Evolutionary conservation across 1,140 invertebrate genomes (phyloP), one percentile per base, ranked within the genome.

Genomic region (honey bee (Apis mellifera)): DNA sequence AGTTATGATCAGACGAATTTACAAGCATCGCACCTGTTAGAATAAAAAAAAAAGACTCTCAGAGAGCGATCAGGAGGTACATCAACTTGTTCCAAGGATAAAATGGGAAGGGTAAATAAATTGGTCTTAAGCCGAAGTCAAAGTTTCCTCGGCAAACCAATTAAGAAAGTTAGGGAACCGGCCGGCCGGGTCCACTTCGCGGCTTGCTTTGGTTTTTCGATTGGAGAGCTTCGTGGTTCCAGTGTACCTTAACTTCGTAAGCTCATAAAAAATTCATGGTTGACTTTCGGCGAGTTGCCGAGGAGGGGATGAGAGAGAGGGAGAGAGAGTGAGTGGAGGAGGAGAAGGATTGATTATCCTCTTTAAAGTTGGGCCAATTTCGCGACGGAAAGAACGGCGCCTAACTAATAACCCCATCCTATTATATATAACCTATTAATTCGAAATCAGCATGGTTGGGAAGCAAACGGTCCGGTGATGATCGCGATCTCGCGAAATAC

Each of bases 221-320:
- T 60, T 12, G 71, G 59, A 13, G 32, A 42, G 32, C 32, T 42
- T 42, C 71, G 55, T 59, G 26, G 32, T 12, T 19, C 12, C 21
- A 19, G 55, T 73, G 26, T 48, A 55, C 19, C 55, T 73, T 60
- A 73, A 60, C 71, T 73, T 73, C 2, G 32, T 2, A 21, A n/a
- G 57, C 13, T 73, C 57, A 60, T 73, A 73, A 60, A 73, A 73
- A 73, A 73, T 73, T 60, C 71, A 73, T 73, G 42, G 55, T 73
- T 60, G 71, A 73, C 71, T 73, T 60, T 73, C 11, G 55, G 19
- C 42, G 15, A 73, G 57, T 73, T 73, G 11, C 21, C 13, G 9
- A 17, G 66, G 50, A 21, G 32, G 32, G 3, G 32, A n/a, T n/a
- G n/a, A n/a, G n/a, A n/a, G n/a, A n/a, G 32, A 26, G 26, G 26